Evolutionary conservation across 2,888 invertebrate genomes (phyloP), one percentile per base, ranked within the genome.

Genomic region (Nomada goodeniana): DNA sequence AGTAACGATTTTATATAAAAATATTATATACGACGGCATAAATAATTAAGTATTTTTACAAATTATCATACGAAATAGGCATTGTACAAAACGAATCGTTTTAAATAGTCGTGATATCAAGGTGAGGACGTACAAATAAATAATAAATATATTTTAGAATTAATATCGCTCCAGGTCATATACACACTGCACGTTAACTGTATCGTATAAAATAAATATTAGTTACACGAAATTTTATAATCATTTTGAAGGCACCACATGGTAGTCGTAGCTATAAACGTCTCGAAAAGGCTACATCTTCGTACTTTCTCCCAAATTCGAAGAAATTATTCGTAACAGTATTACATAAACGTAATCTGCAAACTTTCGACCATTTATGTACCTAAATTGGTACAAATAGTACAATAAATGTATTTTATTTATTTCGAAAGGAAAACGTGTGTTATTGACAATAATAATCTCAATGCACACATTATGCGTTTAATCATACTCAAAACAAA

Each of bases 11-110:
- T 89, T 83, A 70, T 87, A 90, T 90, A 90, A 90, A 90, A 91
- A 90, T 90, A 89, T 89, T 88, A 86, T 89, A 86, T 85, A 91
- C 78, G 84, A 86, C 87, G 90, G 91, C 89, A 93, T 93, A 93
- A 93, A 93, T 93, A 93, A 91, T 91, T 86, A 90, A 88, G 89
- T 89, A 89, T 91, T 92, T 93, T 91, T 93, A 93, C 93, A 93
- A 91, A 87, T 91, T 90, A 90, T 90, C 84, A 83, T 89, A 86
- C 76, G 84, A 88, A 90, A 88, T 90, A 89, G 84, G 87, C 89
- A 90, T 91, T 92, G 90, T 92, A 92, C 92, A 92, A 91, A 89
- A 89, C 81, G 85, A 88, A 89, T 87, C 77, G 67, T 80, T 91
- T 92, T 91, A 91, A 92, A 91, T 91, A 92, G 86, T 90, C 86